A percentile compares a stretch with the other conserved stretches of the same genome.
phyloP scores from a whole-genome alignment of 1,140 invertebrate species.

The Cyrtorhinus lividipennis region DNA sequence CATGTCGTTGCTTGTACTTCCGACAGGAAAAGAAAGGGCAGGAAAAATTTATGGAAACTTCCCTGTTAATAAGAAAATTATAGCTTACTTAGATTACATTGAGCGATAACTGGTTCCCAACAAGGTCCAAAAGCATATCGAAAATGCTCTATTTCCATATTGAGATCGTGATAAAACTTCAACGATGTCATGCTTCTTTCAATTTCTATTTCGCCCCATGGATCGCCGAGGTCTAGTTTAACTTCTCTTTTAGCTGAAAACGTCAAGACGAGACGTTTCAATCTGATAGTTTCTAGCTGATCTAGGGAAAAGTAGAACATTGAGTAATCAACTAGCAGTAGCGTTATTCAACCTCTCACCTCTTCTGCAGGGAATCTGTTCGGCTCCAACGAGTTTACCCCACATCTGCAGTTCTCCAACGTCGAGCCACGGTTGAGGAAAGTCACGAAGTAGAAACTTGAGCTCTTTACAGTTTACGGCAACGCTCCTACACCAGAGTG shows the following conservation, averaged over 20 bases:
- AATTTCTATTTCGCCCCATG: conserved; percentile 53
- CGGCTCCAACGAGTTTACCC: conserved; percentile 79
- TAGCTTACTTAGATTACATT: conserved; percentile 71
- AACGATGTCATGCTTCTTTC: conserved; percentile 82
- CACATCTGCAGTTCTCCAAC: conserved; percentile 71
- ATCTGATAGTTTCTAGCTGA: not conserved
- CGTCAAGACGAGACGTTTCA: not conserved
- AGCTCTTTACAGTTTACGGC: conserved; percentile 65
- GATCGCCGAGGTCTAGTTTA: conserved; percentile 53
- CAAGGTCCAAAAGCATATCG: conserved; percentile 92
- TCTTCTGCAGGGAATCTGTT: conserved; percentile 64
- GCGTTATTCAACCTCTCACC: conserved; percentile 36
- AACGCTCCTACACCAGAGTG: conserved; percentile 81
- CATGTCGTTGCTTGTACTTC: too few relatives aligned
- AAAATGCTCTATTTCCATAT: conserved; percentile 76
- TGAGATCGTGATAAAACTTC: conserved; percentile 98
- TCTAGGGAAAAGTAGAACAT: not conserved
- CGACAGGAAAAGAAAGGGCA: too few relatives aligned
- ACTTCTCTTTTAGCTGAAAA: conserved; percentile 50
- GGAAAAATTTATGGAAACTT: too few relatives aligned
- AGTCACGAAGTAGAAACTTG: conserved; percentile 85
- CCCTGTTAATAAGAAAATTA: not conserved
- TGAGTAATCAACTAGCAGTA: not conserved
- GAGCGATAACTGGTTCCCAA: conserved; percentile 95
- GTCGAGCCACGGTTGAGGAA: conserved; percentile 79